phyloP scores from a whole-genome alignment of 2,113 vertebrate species.

The Brachypteracias leptosomus region DNA sequence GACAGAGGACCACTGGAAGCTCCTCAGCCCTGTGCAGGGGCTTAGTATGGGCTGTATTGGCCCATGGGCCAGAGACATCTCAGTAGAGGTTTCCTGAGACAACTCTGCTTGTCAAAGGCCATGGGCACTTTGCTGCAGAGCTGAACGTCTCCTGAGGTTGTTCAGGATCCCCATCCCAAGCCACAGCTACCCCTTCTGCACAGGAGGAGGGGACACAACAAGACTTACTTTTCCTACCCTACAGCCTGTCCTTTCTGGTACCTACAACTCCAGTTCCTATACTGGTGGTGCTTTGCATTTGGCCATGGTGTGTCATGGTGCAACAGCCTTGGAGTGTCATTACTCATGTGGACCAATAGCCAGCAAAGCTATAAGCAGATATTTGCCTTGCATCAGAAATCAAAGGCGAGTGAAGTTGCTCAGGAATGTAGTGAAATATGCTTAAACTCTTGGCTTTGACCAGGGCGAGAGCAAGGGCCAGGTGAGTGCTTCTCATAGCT shows the following conservation, averaged over 20 bases:
- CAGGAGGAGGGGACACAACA: not conserved
- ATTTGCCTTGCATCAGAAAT: not conserved
- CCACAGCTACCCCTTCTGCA: not conserved
- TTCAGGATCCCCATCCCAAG: not conserved
- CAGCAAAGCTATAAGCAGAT: not conserved
- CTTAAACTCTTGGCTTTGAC: not conserved
- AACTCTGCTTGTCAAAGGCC: not conserved
- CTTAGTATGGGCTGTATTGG: accelerated
- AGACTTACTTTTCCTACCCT: not conserved
- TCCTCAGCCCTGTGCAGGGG: not conserved
- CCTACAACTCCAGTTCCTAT: not conserved
- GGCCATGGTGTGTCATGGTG: not conserved
- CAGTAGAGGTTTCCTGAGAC: not conserved
- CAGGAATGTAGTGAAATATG: not conserved
- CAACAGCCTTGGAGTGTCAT: not conserved
- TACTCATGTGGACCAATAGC: accelerated
- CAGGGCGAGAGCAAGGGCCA: not conserved
- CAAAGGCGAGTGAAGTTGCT: not conserved
- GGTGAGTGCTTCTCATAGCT: not conserved
- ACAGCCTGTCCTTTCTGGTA: not conserved
- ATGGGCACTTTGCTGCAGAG: not conserved
- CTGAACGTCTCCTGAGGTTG: not conserved
- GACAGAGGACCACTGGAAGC: not conserved
- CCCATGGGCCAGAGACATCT: not conserved
- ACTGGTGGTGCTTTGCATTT: not conserved